A percentile compares a stretch with the other conserved stretches of the same genome.
phyloP scores from a whole-genome alignment of 2,888 invertebrate species.

The Zaprionus obscuricornis region DNA sequence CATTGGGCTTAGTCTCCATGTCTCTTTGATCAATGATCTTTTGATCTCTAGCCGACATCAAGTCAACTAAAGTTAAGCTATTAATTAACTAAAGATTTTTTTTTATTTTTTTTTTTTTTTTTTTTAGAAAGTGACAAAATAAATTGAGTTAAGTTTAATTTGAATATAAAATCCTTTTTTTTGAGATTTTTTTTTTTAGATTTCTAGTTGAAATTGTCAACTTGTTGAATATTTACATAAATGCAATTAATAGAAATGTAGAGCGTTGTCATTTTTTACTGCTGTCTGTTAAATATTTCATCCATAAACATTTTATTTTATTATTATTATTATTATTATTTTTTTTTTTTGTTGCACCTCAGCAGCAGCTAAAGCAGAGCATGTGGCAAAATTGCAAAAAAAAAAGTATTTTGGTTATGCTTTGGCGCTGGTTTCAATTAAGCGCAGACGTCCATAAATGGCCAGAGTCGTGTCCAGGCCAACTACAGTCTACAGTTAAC shows the following conservation, averaged over 20 bases:
- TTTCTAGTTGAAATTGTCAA: too few species aligned
- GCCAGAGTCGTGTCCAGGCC: slow-evolving; percentile 44
- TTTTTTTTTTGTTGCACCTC: slow-evolving; percentile 54
- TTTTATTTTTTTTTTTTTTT: background rate
- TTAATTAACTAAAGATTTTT: slow-evolving; percentile 37
- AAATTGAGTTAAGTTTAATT: too few species aligned
- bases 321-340: slow-evolving; percentile 15
- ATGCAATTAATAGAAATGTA: slow-evolving; percentile 52
- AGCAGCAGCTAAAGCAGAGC: slow-evolving; percentile 27
- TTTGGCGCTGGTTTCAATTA: slow-evolving; percentile 64
- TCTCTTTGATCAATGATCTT: slow-evolving; percentile 35
- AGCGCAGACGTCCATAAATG: slow-evolving; percentile 74
- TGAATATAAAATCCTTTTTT: too few species aligned
- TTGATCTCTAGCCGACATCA: slow-evolving; percentile 61
- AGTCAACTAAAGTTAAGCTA: slow-evolving; percentile 31
- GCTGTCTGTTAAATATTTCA: slow-evolving; percentile 25
- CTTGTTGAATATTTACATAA: slow-evolving; percentile 43
- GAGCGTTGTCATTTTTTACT: slow-evolving; percentile 47
- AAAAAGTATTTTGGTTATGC: slow-evolving; percentile 67
- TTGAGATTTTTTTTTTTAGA: too few species aligned
- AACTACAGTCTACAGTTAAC: slow-evolving; percentile 1
- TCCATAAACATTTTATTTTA: background rate
- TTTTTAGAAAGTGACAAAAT: slow-evolving; percentile 11
- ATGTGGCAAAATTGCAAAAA: slow-evolving; percentile 52
- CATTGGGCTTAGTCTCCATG: slow-evolving; percentile 30